Evolutionary conservation across 2,113 vertebrate genomes (phyloP).

Genomic region (Dermatemys mawii): DNA sequence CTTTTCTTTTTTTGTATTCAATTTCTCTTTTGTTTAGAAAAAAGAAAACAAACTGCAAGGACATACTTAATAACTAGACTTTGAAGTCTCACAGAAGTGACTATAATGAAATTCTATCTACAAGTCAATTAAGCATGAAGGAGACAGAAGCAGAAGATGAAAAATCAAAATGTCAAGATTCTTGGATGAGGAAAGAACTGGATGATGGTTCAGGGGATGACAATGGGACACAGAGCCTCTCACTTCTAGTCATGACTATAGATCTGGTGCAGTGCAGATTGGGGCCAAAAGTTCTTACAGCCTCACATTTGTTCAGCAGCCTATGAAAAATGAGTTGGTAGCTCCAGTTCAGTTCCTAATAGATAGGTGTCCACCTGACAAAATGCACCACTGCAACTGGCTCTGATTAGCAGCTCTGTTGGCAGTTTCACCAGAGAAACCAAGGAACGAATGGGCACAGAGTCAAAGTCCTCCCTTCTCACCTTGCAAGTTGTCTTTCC

Average conservation of each 20-base stretch:
- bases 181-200: constrained; percentile 21
- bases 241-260: not conserved
- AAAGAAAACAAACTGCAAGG: not conserved
- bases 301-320: constrained; percentile 20
- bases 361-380: not conserved
- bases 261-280: not conserved
- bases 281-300: not conserved
- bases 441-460: not conserved
- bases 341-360: not conserved
- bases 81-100: not conserved
- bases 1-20: not conserved
- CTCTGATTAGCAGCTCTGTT: not conserved
- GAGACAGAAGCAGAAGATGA: constrained; percentile 54
- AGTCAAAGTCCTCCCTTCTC: not conserved
- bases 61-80: not conserved
- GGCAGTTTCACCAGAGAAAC: not conserved
- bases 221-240: not conserved
- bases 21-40: not conserved
- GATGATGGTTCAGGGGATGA: not conserved
- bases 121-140: constrained; percentile 31
- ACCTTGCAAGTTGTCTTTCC: too few relatives aligned
- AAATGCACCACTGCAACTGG: not conserved
- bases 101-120: constrained; percentile 3
- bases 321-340: not conserved
- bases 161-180: constrained; percentile 69